Evolutionary conservation across 2,888 invertebrate genomes (phyloP).

Genomic region (Orchesella flavescens): DNA sequence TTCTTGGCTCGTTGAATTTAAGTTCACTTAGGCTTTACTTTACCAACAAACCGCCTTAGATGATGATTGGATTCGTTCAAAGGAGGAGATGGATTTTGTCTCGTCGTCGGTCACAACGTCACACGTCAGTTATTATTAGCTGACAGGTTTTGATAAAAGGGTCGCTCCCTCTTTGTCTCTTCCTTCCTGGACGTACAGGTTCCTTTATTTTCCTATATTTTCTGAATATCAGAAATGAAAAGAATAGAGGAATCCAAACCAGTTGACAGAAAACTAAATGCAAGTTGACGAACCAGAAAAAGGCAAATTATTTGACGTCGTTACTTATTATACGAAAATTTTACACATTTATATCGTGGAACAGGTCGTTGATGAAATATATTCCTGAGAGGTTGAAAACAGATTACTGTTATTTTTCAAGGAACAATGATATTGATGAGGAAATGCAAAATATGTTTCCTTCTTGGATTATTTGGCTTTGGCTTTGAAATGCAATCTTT

Average conservation of each 20-base stretch:
- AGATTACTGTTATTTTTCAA: too few relatives aligned
- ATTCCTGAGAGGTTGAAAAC: too few relatives aligned
- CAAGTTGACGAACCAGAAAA: not conserved
- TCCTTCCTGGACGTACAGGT: not conserved
- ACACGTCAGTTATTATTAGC: slow-evolving; percentile 24
- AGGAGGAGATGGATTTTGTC: not conserved
- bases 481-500: too few relatives aligned
- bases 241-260: not conserved
- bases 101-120: slow-evolving; percentile 12
- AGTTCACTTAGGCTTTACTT: not conserved
- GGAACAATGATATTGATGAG: too few relatives aligned
- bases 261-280: not conserved
- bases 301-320: not conserved
- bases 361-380: too few relatives aligned
- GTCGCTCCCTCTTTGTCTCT: slow-evolving; percentile 27
- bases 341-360: too few relatives aligned
- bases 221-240: not conserved
- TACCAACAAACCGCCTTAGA: too few relatives aligned
- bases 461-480: not conserved
- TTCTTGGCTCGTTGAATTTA: not conserved
- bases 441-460: not conserved
- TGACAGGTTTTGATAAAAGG: slow-evolving; percentile 39
- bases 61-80: too few relatives aligned
- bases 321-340: too few relatives aligned
- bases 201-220: not conserved